Percentiles rank a stretch among this genome's conserved stretches.
Evolutionary conservation across 2,113 vertebrate genomes (phyloP).

Genomic region (Eolophus roseicapilla): DNA sequence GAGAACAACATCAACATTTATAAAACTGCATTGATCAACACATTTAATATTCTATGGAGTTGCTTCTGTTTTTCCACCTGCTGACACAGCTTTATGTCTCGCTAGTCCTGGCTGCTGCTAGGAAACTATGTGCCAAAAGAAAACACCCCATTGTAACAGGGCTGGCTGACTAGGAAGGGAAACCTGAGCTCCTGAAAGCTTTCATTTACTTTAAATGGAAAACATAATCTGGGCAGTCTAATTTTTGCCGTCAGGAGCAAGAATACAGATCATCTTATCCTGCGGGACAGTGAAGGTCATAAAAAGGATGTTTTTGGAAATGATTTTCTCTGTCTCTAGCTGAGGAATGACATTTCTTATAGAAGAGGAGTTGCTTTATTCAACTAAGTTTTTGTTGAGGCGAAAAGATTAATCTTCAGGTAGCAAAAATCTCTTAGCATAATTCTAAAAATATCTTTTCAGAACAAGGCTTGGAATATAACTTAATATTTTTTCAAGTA

Average conservation of each 20-base stretch:
- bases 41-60: neutral
- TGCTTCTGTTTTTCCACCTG: neutral
- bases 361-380: neutral
- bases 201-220: neutral
- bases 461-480: neutral
- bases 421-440: slow-evolving; percentile 9
- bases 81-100: neutral
- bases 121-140: neutral
- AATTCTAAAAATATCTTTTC: slow-evolving; percentile 57
- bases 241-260: neutral
- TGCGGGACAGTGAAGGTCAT: neutral
- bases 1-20: neutral
- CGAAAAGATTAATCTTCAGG: slow-evolving; percentile 25
- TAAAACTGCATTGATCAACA: neutral
- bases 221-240: neutral
- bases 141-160: neutral
- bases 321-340: neutral
- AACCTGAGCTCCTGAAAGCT: neutral
- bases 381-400: neutral
- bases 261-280: neutral
- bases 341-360: neutral
- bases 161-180: neutral
- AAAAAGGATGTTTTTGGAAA: neutral
- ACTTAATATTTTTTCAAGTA: neutral
- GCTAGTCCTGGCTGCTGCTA: neutral